Percentiles rank a stretch among this genome's conserved stretches.
phyloP scores from a whole-genome alignment of 2,797 vertebrate genomes.

The Clamator glandarius region DNA sequence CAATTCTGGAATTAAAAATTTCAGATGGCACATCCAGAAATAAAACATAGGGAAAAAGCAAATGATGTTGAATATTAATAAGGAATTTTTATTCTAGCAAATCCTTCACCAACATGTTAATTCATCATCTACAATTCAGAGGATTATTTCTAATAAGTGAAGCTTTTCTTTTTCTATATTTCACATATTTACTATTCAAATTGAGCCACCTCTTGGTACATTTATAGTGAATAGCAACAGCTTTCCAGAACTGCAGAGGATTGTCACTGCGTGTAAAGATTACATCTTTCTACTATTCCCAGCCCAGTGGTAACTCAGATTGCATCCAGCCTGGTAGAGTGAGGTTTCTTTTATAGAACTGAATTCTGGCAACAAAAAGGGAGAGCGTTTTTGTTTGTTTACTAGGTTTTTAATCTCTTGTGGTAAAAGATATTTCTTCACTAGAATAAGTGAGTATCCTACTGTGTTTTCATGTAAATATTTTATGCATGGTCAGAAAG shows the following conservation, averaged over 20 bases:
- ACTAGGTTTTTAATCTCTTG: background rate
- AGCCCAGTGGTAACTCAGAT: background rate
- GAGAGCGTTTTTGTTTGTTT: background rate
- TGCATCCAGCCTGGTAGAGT: background rate
- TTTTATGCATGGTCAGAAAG: constrained; percentile 13
- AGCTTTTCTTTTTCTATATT: too few relatives aligned
- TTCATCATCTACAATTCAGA: background rate
- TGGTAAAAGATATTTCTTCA: background rate
- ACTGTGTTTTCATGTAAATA: background rate
- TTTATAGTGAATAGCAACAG: background rate
- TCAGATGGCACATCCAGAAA: background rate
- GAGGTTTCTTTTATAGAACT: background rate
- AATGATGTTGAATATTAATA: background rate
- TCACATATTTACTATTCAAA: background rate
- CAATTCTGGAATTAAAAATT: background rate
- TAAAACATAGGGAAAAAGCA: background rate
- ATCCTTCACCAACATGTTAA: background rate
- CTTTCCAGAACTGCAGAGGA: background rate
- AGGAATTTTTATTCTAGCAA: background rate
- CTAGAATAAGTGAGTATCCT: background rate
- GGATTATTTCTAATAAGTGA: background rate
- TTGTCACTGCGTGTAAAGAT: background rate
- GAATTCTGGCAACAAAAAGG: background rate
- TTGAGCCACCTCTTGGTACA: background rate
- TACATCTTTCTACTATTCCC: background rate